phyloP scores from a whole-genome alignment of 2,113 vertebrate species.

The Caracal caracal region DNA sequence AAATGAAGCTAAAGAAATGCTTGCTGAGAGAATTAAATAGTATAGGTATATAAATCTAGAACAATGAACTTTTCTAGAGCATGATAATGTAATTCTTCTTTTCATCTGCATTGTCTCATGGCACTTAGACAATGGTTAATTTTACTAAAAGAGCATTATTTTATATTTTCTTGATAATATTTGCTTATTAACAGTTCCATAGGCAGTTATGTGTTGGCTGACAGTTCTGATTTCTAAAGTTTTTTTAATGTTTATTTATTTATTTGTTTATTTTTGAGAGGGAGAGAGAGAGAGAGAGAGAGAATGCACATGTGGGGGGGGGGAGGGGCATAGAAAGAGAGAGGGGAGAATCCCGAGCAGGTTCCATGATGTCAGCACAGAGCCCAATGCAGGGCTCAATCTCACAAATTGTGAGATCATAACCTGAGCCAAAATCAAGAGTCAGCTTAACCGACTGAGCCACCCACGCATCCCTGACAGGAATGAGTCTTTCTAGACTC shows the following conservation, averaged over 20 bases:
- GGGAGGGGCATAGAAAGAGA: too few species aligned
- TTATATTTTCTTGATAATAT: not conserved
- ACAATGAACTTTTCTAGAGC: not conserved
- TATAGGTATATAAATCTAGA: not conserved
- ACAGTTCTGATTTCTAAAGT: not conserved
- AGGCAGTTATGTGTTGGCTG: not conserved
- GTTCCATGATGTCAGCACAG: too few species aligned
- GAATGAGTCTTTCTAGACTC: not conserved
- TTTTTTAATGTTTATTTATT: too few species aligned
- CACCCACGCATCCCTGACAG: too few species aligned
- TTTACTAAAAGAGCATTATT: not conserved
- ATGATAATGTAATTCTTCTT: not conserved
- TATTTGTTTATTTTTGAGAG: too few species aligned
- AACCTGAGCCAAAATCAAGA: too few species aligned
- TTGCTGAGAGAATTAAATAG: not conserved
- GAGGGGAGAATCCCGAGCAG: too few species aligned
- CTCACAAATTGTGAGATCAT: too few species aligned
- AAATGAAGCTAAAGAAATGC: not conserved
- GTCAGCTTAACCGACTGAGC: too few species aligned
- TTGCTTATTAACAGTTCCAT: not conserved
- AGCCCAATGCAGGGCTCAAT: too few species aligned
- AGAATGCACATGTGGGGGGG: too few species aligned
- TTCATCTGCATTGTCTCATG: not conserved
- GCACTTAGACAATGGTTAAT: not conserved
- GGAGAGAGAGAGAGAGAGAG: too few species aligned